Evolutionary conservation across 2,888 invertebrate species (phyloP).

Genomic region (Dasypogon diadema): DNA sequence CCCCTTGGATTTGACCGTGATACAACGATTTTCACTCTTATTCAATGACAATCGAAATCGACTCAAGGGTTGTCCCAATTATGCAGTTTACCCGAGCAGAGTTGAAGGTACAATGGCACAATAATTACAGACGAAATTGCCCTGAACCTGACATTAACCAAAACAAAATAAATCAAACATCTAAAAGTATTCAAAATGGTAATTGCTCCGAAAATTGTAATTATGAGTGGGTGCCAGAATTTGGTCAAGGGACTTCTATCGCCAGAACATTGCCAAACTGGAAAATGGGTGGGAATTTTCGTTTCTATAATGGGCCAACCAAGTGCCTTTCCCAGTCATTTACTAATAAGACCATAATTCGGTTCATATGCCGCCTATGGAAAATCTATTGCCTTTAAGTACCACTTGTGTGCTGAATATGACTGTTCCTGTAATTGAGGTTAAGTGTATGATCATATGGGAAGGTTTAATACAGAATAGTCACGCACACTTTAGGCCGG

Average conservation of each 20-base stretch:
- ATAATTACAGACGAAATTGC: neutral
- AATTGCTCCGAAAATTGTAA: constrained; percentile 37
- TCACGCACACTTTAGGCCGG: constrained; percentile 39
- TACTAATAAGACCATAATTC: constrained; percentile 51
- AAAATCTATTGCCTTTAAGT: constrained; percentile 51
- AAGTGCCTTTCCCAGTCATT: constrained; percentile 53
- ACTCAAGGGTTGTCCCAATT: too few species aligned
- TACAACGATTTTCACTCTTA: too few species aligned
- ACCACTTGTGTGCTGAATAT: constrained; percentile 51
- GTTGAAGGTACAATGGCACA: too few species aligned
- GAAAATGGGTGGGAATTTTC: constrained; percentile 15
- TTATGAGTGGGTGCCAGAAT: constrained; percentile 8
- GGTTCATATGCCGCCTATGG: constrained; percentile 50
- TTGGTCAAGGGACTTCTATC: neutral
- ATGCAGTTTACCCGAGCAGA: too few species aligned
- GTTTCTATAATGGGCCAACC: constrained; percentile 39
- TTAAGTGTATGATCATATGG: constrained; percentile 52
- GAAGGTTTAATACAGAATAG: constrained; percentile 46
- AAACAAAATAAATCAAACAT: constrained; percentile 7
- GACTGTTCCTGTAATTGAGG: constrained; percentile 52
- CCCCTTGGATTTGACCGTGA: too few species aligned
- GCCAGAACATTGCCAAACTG: constrained; percentile 39
- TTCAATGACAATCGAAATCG: too few species aligned
- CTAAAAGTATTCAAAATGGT: constrained; percentile 14
- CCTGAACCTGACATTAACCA: neutral